These are phyloP conservation scores for Tigriopus japonicus DNA, from an alignment of 1,140 invertebrate species.

Conservation along the genomic window DNA sequence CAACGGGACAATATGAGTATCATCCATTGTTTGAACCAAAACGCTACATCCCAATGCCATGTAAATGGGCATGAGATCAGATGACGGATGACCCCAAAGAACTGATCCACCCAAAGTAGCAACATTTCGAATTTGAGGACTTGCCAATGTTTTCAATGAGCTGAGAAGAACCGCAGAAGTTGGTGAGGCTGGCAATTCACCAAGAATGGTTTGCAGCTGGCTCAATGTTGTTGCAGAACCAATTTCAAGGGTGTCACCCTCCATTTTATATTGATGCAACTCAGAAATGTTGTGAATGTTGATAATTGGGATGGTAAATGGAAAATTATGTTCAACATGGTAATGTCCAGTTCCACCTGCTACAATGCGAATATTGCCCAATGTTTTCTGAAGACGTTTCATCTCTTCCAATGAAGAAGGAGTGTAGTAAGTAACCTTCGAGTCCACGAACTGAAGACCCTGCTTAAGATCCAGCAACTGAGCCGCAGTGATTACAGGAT, in stretches of 20 bases:
- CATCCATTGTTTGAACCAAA: neutral
- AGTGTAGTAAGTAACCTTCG: no score
- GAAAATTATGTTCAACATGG: neutral
- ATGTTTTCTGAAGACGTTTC: neutral
- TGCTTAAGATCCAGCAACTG: no score
- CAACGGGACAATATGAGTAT: neutral
- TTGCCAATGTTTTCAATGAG: neutral
- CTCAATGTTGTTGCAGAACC: neutral
- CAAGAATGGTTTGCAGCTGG: neutral
- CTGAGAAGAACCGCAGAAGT: neutral
- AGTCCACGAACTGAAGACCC: no score
- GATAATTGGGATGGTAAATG: neutral
- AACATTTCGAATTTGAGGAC: neutral
- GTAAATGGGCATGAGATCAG: neutral
- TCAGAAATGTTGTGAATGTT: neutral
- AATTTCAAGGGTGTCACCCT: neutral
- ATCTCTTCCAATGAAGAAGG: neutral
- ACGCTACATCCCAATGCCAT: neutral
- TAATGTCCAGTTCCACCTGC: neutral
- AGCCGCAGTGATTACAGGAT: neutral
- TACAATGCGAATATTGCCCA: neutral
- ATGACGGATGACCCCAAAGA: neutral
- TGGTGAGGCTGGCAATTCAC: neutral
- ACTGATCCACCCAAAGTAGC: neutral
- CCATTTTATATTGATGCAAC: neutral